A percentile compares a stretch with the other conserved stretches of the same genome.
Evolutionary conservation across 2,888 invertebrate species (phyloP).

Genomic region (Oegoconia quadripuncta): DNA sequence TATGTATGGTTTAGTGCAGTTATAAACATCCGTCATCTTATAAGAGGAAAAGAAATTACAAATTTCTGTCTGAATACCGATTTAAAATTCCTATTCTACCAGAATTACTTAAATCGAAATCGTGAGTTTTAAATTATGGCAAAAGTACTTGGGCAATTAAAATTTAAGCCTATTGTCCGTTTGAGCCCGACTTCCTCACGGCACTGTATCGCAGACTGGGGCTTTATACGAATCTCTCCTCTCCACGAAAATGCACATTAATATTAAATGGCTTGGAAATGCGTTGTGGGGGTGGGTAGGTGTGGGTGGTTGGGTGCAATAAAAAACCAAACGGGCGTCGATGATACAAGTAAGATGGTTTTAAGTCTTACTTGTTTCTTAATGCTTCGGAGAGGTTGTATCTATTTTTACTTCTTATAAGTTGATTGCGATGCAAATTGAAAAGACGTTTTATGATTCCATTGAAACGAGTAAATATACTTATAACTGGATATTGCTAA

Average conservation of each 20-base stretch:
- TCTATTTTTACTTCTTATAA: too few relatives aligned
- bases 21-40: too few relatives aligned
- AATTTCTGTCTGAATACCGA: too few relatives aligned
- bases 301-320: conserved; percentile 52
- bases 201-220: conserved; percentile 69
- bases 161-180: conserved; percentile 67
- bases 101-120: too few relatives aligned
- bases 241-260: conserved; percentile 80
- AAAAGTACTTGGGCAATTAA: conserved; percentile 52
- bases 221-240: conserved; percentile 75
- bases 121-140: neutral
- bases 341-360: conserved; percentile 60
- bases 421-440: too few relatives aligned
- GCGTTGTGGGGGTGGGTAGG: conserved; percentile 56
- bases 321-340: conserved; percentile 67
- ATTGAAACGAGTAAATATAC: too few relatives aligned
- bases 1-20: too few relatives aligned
- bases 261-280: conserved; percentile 81
- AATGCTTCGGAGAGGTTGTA: conserved; percentile 26
- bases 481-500: too few relatives aligned
- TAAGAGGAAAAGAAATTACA: too few relatives aligned
- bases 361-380: conserved; percentile 48
- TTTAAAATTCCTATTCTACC: too few relatives aligned
- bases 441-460: too few relatives aligned
- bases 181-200: conserved; percentile 53